Percentiles rank a stretch among this genome's conserved stretches.
Evolutionary conservation across 2,888 invertebrate genomes (phyloP).

Genomic region (Napeogenes sylphis): DNA sequence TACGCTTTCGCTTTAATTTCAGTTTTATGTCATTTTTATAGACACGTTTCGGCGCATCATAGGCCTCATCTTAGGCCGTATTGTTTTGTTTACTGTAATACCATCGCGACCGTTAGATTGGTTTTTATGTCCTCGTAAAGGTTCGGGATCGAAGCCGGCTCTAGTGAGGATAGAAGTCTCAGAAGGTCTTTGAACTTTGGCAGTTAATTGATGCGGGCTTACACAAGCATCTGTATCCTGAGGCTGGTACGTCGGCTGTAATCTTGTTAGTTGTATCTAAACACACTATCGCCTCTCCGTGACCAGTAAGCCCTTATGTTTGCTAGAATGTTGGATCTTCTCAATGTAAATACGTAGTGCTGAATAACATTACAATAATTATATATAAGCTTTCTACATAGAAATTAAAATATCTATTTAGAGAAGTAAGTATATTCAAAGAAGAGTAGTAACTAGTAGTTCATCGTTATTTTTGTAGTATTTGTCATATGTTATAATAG

Average conservation of each 20-base stretch:
- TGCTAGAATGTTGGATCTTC: background rate
- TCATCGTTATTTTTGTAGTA: no score
- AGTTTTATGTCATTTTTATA: constrained; percentile 37
- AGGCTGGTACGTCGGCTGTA: background rate
- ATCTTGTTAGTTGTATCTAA: background rate
- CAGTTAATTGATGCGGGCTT: constrained; percentile 14
- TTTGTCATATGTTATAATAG: no score
- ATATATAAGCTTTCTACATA: no score
- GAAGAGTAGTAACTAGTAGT: no score
- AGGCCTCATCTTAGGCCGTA: no score
- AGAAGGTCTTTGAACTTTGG: constrained; percentile 9
- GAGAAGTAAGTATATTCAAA: no score
- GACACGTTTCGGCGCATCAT: constrained; percentile 28
- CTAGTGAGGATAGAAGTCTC: constrained; percentile 11
- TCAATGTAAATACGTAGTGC: no score
- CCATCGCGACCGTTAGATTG: constrained; percentile 10
- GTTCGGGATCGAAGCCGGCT: constrained; percentile 19
- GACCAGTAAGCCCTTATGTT: background rate
- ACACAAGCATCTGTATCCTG: constrained; percentile 6
- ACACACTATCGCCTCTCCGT: background rate
- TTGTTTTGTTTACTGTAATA: constrained; percentile 27
- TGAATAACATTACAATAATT: no score
- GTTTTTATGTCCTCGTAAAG: constrained; percentile 13
- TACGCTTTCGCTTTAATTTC: constrained; percentile 30
- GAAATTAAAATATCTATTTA: no score